A percentile compares a stretch with the other conserved stretches of the same genome.
phyloP scores from a whole-genome alignment of 2,113 vertebrate genomes.

The Tachuris rubrigastra region DNA sequence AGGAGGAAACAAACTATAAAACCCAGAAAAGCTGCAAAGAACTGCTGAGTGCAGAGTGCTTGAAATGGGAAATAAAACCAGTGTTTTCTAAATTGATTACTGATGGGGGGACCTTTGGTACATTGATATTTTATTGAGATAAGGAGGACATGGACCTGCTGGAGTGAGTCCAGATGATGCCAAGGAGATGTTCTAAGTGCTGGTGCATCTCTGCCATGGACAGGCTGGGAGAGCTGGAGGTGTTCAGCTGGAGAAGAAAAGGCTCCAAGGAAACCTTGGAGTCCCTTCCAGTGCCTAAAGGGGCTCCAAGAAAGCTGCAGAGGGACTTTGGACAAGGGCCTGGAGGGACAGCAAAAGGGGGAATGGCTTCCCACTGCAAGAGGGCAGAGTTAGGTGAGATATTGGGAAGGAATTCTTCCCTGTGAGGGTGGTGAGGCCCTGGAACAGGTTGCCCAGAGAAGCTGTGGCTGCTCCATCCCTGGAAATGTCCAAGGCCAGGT shows the following conservation, averaged over 20 bases:
- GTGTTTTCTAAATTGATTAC: background rate
- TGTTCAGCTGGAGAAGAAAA: background rate
- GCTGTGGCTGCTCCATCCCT: background rate
- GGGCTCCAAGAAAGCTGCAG: background rate
- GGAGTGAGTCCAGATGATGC: background rate
- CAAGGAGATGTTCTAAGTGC: background rate
- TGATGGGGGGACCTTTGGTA: rapidly evolving
- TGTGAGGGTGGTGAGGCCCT: rapidly evolving
- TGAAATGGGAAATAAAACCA: background rate
- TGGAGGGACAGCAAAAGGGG: background rate
- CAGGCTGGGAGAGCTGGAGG: background rate
- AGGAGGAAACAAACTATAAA: background rate
- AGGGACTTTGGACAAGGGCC: background rate
- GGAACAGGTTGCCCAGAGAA: background rate
- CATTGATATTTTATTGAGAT: background rate
- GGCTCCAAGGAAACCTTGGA: background rate
- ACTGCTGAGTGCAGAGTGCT: background rate
- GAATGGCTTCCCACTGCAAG: background rate
- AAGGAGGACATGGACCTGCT: background rate
- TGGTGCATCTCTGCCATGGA: background rate
- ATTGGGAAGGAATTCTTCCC: rapidly evolving
- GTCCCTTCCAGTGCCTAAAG: rapidly evolving
- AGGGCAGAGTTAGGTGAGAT: rapidly evolving
- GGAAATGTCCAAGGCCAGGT: rapidly evolving
- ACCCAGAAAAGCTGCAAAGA: background rate